Percentiles rank a stretch among this genome's conserved stretches.
These are phyloP conservation scores for Heliconius himera DNA, from an alignment of 1,140 invertebrate species.

Conservation along the genomic window DNA sequence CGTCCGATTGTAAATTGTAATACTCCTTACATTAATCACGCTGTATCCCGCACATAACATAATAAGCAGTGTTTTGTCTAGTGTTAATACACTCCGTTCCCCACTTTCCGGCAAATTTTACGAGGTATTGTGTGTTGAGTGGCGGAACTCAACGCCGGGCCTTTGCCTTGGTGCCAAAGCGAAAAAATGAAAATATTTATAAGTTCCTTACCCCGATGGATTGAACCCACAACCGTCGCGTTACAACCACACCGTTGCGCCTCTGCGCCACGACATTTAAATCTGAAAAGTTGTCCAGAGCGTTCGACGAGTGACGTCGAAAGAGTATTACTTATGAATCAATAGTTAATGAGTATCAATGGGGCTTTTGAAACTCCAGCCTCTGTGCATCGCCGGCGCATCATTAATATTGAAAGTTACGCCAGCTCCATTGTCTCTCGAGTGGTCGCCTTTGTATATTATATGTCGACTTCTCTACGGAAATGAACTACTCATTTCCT, in stretches of 20 bases:
- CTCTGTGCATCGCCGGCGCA: conserved; percentile 74
- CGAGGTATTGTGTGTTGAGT: too few species aligned
- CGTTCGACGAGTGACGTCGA: conserved; percentile 58
- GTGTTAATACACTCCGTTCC: conserved; percentile 29
- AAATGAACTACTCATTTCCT: conserved; percentile 78
- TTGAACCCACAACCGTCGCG: too few species aligned
- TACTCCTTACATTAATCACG: conserved; percentile 15
- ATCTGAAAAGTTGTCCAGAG: conserved; percentile 73
- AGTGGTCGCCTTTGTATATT: conserved; percentile 74
- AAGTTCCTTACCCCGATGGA: too few species aligned
- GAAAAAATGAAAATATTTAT: too few species aligned
- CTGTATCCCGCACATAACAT: too few species aligned
- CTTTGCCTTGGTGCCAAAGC: too few species aligned
- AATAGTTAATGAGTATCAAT: conserved; percentile 81
- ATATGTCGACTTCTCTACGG: conserved; percentile 61
- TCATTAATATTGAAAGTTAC: conserved; percentile 80
- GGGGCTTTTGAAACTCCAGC: conserved; percentile 70
- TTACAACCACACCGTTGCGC: too few species aligned
- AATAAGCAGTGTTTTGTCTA: too few species aligned
- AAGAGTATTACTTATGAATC: conserved; percentile 80
- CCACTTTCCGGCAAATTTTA: too few species aligned
- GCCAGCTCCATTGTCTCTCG: conserved; percentile 71
- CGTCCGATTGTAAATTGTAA: conserved; percentile 59
- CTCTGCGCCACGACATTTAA: conserved; percentile 51
- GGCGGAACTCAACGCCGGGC: too few species aligned